phyloP scores from a whole-genome alignment of 1,140 invertebrate species.

The Aphaenogaster floridana region DNA sequence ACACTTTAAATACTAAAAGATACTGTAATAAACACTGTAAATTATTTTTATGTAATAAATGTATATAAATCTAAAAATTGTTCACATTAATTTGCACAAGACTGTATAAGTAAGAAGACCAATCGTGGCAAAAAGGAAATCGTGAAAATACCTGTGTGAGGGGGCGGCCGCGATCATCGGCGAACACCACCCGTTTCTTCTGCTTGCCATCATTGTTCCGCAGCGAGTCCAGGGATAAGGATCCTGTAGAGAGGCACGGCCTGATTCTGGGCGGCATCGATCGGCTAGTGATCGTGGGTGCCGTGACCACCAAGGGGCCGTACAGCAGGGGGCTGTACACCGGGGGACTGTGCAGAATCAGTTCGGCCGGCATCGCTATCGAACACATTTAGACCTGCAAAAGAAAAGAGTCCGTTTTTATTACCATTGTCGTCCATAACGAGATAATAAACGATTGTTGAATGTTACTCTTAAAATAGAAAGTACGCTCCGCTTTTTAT shows the following conservation, averaged over 20 bases:
- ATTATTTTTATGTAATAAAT: too few relatives aligned
- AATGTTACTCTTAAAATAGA: background rate
- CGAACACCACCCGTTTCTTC: slow-evolving; percentile 97
- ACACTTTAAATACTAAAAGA: too few relatives aligned
- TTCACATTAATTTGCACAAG: too few relatives aligned
- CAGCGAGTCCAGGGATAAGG: slow-evolving; percentile 78
- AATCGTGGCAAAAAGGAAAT: background rate
- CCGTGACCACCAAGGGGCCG: slow-evolving; percentile 82
- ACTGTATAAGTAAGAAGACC: background rate
- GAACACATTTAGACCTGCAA: slow-evolving; percentile 85
- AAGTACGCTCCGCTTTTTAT: background rate
- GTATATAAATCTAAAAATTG: too few relatives aligned
- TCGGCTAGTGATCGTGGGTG: slow-evolving; percentile 80
- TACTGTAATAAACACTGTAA: too few relatives aligned
- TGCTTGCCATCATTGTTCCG: slow-evolving; percentile 80
- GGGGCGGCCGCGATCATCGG: slow-evolving; percentile 95
- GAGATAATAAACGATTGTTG: too few relatives aligned
- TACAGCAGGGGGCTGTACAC: slow-evolving; percentile 82
- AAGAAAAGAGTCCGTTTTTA: background rate
- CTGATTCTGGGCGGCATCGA: slow-evolving; percentile 82
- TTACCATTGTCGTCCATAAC: background rate
- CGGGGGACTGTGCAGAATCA: slow-evolving; percentile 84
- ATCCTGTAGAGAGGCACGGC: slow-evolving; percentile 81
- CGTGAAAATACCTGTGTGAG: slow-evolving; percentile 90
- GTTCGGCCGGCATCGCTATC: slow-evolving; percentile 85